These are phyloP conservation scores for Parapsyche elsis DNA, from an alignment of 1,140 invertebrate genomes.

Conservation along the genomic window DNA sequence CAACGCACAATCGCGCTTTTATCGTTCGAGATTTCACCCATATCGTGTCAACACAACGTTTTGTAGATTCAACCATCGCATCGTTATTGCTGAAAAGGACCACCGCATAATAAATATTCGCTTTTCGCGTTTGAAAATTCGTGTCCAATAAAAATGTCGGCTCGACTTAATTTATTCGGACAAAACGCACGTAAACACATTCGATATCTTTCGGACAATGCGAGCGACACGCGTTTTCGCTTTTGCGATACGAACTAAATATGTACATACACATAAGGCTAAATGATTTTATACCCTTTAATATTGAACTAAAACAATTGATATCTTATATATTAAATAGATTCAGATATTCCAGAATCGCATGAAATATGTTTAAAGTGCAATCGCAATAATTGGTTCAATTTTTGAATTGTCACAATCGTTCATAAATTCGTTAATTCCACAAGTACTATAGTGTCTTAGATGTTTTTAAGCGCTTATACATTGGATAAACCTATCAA, in stretches of 20 bases:
- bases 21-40: neutral
- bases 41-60: slow-evolving; percentile 17
- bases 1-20: no score
- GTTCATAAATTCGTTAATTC: no score
- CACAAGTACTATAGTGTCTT: no score
- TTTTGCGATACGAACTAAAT: neutral
- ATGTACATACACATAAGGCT: no score
- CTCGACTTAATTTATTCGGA: slow-evolving; percentile 1
- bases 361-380: neutral
- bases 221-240: no score
- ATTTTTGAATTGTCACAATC: no score
- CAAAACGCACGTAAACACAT: neutral
- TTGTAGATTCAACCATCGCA: neutral
- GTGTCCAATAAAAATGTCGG: slow-evolving; percentile 17
- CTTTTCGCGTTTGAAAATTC: slow-evolving; percentile 8
- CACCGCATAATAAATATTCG: neutral
- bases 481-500: no score
- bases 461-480: no score
- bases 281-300: neutral
- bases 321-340: no score
- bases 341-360: no score
- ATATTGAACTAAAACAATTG: no score
- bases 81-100: neutral
- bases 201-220: no score
- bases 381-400: neutral